A percentile compares a stretch with the other conserved stretches of the same genome.
phyloP scores from a whole-genome alignment of 2,888 invertebrate species.

The Ectobius pallidus region DNA sequence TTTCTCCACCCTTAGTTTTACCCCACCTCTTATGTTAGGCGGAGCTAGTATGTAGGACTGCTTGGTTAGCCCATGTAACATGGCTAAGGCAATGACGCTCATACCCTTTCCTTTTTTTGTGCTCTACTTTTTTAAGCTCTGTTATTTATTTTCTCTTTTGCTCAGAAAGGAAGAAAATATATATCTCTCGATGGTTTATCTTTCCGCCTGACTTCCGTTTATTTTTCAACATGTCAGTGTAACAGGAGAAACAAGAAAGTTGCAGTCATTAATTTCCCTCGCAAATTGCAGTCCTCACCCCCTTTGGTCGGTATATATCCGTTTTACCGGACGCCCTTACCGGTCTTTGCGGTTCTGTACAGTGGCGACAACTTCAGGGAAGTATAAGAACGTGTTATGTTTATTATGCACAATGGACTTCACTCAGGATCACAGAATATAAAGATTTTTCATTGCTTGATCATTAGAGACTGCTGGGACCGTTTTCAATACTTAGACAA shows the following conservation, averaged over 20 bases:
- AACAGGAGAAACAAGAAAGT: conserved; percentile 38
- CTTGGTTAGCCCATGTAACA: conserved; percentile 1
- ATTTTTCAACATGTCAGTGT: conserved; percentile 40
- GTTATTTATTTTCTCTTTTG: conserved; percentile 38
- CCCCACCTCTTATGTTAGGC: conserved; percentile 25
- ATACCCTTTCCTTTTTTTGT: conserved; percentile 11
- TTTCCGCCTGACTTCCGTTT: conserved; percentile 40
- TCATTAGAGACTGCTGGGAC: too few species aligned
- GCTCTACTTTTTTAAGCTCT: neutral
- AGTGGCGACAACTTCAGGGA: conserved; percentile 5
- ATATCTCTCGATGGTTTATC: conserved; percentile 42
- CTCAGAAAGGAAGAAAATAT: conserved; percentile 38
- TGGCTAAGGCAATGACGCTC: neutral
- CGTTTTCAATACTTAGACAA: too few species aligned
- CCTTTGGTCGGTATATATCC: neutral
- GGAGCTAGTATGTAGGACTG: neutral
- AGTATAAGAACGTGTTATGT: neutral
- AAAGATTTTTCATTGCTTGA: too few species aligned
- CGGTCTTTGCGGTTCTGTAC: neutral
- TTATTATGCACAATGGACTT: neutral
- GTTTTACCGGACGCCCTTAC: neutral
- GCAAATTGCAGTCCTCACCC: conserved; percentile 33
- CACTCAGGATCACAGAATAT: too few species aligned
- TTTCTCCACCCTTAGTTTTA: conserved; percentile 22
- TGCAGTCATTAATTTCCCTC: conserved; percentile 39